Percentiles rank a stretch among this genome's conserved stretches.
These are phyloP conservation scores for Molossus molossus DNA, from an alignment of 2,797 vertebrate genomes.

Conservation along the genomic window DNA sequence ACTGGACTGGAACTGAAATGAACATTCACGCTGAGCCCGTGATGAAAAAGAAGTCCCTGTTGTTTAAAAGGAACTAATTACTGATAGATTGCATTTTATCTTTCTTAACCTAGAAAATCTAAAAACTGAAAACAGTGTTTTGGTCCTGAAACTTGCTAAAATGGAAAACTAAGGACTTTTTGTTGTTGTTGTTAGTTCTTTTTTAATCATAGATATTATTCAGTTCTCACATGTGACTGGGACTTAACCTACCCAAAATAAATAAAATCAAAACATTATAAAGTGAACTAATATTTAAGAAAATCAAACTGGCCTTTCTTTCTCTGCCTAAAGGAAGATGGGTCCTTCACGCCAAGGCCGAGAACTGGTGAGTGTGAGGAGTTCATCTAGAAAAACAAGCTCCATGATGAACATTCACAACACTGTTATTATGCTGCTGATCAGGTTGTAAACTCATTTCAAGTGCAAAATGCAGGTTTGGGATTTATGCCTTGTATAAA, in stretches of 20 bases:
- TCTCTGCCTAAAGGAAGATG: slow-evolving; percentile 28
- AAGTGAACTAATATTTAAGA: slow-evolving; percentile 73
- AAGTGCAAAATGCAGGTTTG: slow-evolving; percentile 75
- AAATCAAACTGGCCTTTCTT: slow-evolving; percentile 45
- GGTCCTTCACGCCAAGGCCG: neutral
- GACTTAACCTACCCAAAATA: slow-evolving; percentile 72
- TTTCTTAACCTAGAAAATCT: slow-evolving; percentile 64
- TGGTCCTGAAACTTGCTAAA: slow-evolving; percentile 51
- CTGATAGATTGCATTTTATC: slow-evolving; percentile 62
- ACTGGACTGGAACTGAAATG: slow-evolving; percentile 69
- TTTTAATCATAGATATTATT: slow-evolving; percentile 60
- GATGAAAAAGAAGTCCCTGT: slow-evolving; percentile 56
- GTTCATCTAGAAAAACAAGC: slow-evolving; percentile 59
- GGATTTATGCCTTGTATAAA: slow-evolving; percentile 81
- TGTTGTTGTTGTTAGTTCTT: neutral
- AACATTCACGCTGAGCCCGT: slow-evolving; percentile 73
- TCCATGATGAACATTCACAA: slow-evolving; percentile 21
- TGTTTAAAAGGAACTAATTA: slow-evolving; percentile 74
- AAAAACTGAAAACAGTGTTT: slow-evolving; percentile 76
- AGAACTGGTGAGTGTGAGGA: neutral
- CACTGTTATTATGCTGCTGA: slow-evolving; percentile 23
- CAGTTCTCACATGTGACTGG: slow-evolving; percentile 45
- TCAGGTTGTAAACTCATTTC: slow-evolving; percentile 74
- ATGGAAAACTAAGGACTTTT: slow-evolving; percentile 60
- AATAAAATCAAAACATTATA: slow-evolving; percentile 72